Evolutionary conservation across 2,888 invertebrate genomes (phyloP).

Genomic region (Hololepta plana): DNA sequence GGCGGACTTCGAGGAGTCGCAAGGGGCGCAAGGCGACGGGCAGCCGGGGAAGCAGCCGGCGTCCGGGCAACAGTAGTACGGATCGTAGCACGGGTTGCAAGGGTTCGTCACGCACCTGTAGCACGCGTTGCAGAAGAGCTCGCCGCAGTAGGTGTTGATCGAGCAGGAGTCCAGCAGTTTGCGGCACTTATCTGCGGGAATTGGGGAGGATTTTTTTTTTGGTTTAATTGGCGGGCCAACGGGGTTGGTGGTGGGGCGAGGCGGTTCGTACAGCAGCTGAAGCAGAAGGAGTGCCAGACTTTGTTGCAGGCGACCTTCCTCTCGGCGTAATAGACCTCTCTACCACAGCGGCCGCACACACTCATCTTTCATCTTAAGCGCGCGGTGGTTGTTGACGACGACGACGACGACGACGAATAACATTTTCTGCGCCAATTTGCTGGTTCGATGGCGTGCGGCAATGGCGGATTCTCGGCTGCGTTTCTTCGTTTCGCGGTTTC

Average conservation of each 20-base stretch:
- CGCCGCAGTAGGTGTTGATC: constrained; percentile 17
- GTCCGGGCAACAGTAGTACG: background rate
- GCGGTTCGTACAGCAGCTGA: constrained; percentile 23
- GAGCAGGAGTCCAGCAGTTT: constrained; percentile 20
- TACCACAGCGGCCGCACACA: constrained; percentile 22
- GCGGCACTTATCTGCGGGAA: constrained; percentile 19
- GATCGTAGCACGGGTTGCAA: constrained; percentile 6
- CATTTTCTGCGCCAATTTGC: too few species aligned
- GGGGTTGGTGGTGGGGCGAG: background rate
- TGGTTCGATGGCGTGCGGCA: too few species aligned
- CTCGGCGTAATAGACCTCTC: constrained; percentile 24
- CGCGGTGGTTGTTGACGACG: too few species aligned
- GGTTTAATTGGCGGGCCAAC: background rate
- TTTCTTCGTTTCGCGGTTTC: too few species aligned
- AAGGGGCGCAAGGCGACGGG: constrained; percentile 7
- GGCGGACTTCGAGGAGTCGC: constrained; percentile 8
- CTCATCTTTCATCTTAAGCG: too few species aligned
- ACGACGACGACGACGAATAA: background rate
- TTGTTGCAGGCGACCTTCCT: constrained; percentile 21
- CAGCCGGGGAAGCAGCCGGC: constrained; percentile 11
- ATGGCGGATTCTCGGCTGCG: too few species aligned
- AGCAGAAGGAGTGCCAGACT: constrained; percentile 26
- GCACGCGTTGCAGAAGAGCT: constrained; percentile 22
- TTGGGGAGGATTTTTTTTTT: background rate
- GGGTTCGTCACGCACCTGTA: constrained; percentile 10